Evolutionary conservation across 2,113 vertebrate genomes (phyloP).

Genomic region (Oreotragus oreotragus): DNA sequence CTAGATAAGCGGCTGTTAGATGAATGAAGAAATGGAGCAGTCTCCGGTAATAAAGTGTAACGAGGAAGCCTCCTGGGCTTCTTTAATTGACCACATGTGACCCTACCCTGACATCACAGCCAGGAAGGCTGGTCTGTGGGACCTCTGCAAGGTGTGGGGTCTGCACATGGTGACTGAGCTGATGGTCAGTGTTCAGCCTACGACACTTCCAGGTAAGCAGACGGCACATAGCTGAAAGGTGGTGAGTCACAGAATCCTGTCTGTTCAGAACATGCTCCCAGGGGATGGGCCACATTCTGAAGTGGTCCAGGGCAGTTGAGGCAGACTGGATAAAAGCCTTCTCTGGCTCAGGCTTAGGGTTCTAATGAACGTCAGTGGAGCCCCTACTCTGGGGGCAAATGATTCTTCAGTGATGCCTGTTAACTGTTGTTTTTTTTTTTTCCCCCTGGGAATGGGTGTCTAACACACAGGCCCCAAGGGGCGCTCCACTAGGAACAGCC

Average conservation of each 20-base stretch:
- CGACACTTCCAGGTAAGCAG: not conserved
- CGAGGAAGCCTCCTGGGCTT: not conserved
- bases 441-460: not conserved
- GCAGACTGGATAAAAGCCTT: not conserved
- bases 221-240: not conserved
- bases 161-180: not conserved
- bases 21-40: not conserved
- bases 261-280: not conserved
- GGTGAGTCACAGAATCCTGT: not conserved
- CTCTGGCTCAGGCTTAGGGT: not conserved
- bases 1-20: not conserved
- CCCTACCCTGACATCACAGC: not conserved
- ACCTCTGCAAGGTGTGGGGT: not conserved
- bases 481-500: not conserved
- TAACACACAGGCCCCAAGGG: accelerated
- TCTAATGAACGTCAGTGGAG: not conserved
- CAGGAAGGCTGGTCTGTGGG: not conserved
- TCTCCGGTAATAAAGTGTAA: not conserved
- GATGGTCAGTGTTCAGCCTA: not conserved
- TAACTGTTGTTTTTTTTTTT: not conserved
- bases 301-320: not conserved
- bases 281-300: not conserved
- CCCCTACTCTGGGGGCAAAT: not conserved
- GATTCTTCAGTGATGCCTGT: not conserved
- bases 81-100: not conserved